Conservation (phyloP, 2,113 vertebrate genomes). For the Cryptomyrus ogoouensis region DNA sequence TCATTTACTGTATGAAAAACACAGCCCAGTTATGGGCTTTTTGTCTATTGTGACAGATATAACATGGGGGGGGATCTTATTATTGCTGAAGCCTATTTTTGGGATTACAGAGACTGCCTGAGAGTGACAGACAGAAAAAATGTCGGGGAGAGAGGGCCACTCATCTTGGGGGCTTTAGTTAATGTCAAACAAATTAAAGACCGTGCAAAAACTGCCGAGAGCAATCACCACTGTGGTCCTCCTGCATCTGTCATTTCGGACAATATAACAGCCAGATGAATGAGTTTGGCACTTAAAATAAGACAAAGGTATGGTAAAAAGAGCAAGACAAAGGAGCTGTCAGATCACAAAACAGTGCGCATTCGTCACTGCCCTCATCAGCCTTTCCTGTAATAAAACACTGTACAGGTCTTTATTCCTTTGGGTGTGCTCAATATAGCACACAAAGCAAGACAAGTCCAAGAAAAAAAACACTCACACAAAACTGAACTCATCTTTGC, state of each 20-base stretch:
- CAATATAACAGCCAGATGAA: conserved; percentile 25
- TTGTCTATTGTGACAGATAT: neutral
- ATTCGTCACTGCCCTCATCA: neutral
- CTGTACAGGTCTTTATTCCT: neutral
- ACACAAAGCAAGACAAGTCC: neutral
- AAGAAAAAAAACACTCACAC: neutral
- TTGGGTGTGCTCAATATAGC: neutral
- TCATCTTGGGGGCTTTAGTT: neutral
- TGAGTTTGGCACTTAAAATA: conserved; percentile 13
- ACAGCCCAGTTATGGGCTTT: neutral
- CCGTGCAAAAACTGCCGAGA: conserved; percentile 16
- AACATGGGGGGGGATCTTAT: neutral
- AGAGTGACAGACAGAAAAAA: neutral
- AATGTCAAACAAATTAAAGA: conserved; percentile 28
- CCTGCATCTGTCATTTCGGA: conserved; percentile 23
- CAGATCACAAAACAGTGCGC: neutral
- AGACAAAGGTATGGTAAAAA: conserved; percentile 32
- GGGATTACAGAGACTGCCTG: neutral
- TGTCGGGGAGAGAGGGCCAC: neutral
- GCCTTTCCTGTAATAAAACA: neutral
- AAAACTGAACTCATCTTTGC: neutral
- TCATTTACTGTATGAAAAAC: neutral
- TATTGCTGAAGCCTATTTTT: neutral
- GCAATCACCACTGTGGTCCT: conserved; percentile 27
- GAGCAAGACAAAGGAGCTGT: conserved; percentile 26